Evolutionary conservation across 1,140 invertebrate genomes (phyloP), one percentile per base, ranked within the genome.

Genomic region (Heliconius eleuchia): DNA sequence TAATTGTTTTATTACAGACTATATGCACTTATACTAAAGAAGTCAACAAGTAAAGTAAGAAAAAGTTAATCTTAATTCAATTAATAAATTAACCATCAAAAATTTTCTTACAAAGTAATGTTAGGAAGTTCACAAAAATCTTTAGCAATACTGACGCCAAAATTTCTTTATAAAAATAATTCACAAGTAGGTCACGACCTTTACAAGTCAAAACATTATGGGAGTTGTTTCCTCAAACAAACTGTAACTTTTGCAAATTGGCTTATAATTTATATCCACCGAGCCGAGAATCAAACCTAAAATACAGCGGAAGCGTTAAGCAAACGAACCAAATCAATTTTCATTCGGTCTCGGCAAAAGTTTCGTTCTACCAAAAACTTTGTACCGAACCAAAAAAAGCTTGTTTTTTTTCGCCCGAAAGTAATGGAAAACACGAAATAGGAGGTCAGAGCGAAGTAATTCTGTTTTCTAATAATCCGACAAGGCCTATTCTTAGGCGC

Each of bases 381-480:
- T 76, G 23, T 23, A 16, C 60, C 60, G 13, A 71, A 42, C 34
- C 19, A 71, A 71, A 72, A 72, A 72, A 39, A 72, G 34, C 19
- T 37, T 39, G 19, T 72, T 72, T 72, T 39, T 52, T 71, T 71
- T 72, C 34, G 34, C 19, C 4, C 1, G 77, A 77, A 66, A 66
- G 60, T 66, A 66, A 76, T 81, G 74, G 80, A 60, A 80, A 85
- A 85, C 79, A 81, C 76, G 73, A 71, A 78, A 57, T 30, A 76
- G 70, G 73, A 79, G 77, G 74, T 27, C 72, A 76, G 50, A 42
- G 23, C 73, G 73, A 39, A 81, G 86, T 81, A 87, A 87, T 87
- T 82, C 84, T 83, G 82, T 83, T 83, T 84, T 81, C 82, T 84
- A 71, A 84, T 86, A 88, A 85, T 84, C 85, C 78, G 75, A 79